Conservation (phyloP, 2,797 vertebrate species). For the Neostethus bicornis region DNA sequence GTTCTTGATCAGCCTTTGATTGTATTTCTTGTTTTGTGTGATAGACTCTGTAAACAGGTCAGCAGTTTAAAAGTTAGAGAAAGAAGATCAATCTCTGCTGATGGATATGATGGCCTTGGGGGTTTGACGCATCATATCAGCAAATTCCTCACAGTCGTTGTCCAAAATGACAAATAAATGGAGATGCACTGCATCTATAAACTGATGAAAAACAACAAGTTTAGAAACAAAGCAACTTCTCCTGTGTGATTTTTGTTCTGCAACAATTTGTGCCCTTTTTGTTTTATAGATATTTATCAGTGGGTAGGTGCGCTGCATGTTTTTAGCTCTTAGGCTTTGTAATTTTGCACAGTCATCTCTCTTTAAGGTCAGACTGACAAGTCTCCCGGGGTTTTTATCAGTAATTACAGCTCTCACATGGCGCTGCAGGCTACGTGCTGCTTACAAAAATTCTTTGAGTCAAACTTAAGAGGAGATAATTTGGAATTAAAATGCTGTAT, state of each 20-base stretch:
- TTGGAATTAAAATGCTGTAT: not conserved
- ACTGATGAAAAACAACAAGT: slow-evolving; percentile 7
- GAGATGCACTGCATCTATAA: slow-evolving; percentile 27
- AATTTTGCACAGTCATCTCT: slow-evolving; percentile 6
- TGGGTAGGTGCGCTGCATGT: slow-evolving; percentile 1
- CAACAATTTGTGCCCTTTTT: slow-evolving; percentile 35
- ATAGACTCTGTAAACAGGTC: slow-evolving; percentile 30
- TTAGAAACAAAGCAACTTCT: slow-evolving; percentile 4
- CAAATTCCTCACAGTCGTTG: slow-evolving; percentile 19
- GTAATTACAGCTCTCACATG: slow-evolving; percentile 44
- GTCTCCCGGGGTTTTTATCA: slow-evolving; percentile 47
- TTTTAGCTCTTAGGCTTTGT: slow-evolving; percentile 6
- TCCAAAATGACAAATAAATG: slow-evolving; percentile 57
- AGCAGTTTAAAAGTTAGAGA: slow-evolving; percentile 53
- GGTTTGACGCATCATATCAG: slow-evolving; percentile 69
- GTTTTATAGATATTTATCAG: slow-evolving; percentile 10
- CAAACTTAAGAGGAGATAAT: not conserved
- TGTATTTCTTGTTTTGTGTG: slow-evolving; percentile 25
- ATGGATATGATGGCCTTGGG: slow-evolving; percentile 71
- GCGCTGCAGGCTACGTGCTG: slow-evolving; percentile 28
- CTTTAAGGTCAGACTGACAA: slow-evolving; percentile 32
- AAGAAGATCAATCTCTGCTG: slow-evolving; percentile 50
- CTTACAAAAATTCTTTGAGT: not conserved
- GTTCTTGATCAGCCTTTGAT: slow-evolving; percentile 55
- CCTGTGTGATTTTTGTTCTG: slow-evolving; percentile 31